These are phyloP conservation scores for Magallana nippona DNA, from an alignment of 2,888 invertebrate genomes.

Conservation along the genomic window DNA sequence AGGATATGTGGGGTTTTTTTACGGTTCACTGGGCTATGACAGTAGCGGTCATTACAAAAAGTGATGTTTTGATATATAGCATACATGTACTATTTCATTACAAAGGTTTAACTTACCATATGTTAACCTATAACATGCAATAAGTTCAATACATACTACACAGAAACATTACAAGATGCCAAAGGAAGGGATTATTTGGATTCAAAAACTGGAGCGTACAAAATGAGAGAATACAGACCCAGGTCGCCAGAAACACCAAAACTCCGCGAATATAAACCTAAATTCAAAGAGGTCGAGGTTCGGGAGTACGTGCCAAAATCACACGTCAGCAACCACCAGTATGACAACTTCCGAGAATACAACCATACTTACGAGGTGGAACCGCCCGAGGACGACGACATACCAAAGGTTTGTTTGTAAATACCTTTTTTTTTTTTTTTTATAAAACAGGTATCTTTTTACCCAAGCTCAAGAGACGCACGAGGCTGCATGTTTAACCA, in stretches of 20 bases:
- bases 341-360: constrained; percentile 29
- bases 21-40: no score
- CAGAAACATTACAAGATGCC: not conserved
- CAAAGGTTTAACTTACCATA: no score
- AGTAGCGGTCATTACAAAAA: no score
- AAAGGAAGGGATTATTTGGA: not conserved
- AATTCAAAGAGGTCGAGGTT: not conserved
- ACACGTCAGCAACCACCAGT: not conserved
- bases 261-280: constrained; percentile 13
- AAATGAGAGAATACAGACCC: constrained; percentile 21
- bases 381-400: not conserved
- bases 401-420: not conserved
- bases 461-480: no score
- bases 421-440: no score
- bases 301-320: constrained; percentile 12
- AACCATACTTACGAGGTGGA: constrained; percentile 27
- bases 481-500: no score
- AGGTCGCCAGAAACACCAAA: not conserved
- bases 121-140: not conserved
- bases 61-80: no score
- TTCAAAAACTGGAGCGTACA: constrained; percentile 23
- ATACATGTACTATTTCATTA: no score
- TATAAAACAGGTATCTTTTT: no score
- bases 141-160: not conserved
- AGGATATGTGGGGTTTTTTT: no score